Conservation (phyloP, 2,888 invertebrate species). For the Lepidonotus clava region DNA sequence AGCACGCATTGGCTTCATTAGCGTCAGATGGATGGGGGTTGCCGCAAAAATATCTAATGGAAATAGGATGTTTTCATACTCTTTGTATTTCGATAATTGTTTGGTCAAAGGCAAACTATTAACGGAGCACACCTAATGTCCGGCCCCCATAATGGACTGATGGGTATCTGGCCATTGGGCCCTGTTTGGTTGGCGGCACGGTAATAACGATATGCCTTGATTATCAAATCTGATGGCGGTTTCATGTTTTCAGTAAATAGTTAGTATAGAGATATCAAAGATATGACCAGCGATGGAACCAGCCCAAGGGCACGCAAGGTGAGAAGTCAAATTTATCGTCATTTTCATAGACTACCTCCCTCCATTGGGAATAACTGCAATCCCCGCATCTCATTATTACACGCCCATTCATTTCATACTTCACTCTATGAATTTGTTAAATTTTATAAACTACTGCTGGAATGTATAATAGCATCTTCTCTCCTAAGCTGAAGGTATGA, state of each 20-base stretch:
- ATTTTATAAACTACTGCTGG: no score
- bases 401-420: no score
- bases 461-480: no score
- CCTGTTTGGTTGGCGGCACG: background rate
- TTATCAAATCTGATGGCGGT: background rate
- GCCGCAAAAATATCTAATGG: background rate
- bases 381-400: no score
- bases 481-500: no score
- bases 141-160: background rate
- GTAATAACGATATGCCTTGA: slow-evolving; percentile 9
- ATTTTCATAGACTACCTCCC: no score
- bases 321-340: no score
- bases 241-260: background rate
- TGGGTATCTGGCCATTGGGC: background rate
- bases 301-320: no score
- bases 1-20: background rate
- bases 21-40: background rate
- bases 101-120: background rate
- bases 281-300: no score
- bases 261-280: no score
- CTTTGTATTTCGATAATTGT: background rate
- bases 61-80: slow-evolving; percentile 20
- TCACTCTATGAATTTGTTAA: no score
- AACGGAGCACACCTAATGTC: background rate
- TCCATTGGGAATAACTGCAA: no score